Base-by-base conservation (phyloP, 1,140 invertebrate species). In the Heterodera schachtii region DNA sequence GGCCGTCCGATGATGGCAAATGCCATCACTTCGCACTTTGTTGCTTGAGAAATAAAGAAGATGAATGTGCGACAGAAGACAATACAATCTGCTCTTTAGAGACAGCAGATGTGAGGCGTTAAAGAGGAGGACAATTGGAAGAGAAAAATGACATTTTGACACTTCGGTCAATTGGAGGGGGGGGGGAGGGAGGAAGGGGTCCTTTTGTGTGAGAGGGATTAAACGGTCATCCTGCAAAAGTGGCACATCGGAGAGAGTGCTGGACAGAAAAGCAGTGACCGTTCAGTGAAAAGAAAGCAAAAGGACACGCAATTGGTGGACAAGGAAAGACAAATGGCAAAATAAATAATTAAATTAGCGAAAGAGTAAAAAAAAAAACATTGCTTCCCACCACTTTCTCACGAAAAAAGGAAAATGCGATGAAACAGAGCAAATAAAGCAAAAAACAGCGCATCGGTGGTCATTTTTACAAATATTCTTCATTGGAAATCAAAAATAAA, bases 161-260 rank as follows among this genome's bases (percentile, higher is more conserved):
- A 64, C 57, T 64, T 64, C 57, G 19, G 57, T 64, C 57, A 64
- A 64, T 64, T 64, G 11, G 57, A 0, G 11, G 16, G 57, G 16
- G 16, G 57, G 57, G 16, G 16, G 31, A 31, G 57, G 8, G 57
- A 60, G 57, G 74, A 21, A 78, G 13, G 43, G 13, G 41, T 19
- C 64, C n/a, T 5, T 79, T 76, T 74, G 60, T 21, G 6, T 78
- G 31, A 16, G 6, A 21, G 44, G 41, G 74, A 74, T 60, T 44
- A 46, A 75, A 78, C 75, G 64, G 4, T 79, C 57, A 64, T 64
- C n/a, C n/a, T 19, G 49, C 78, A 79, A 43, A 41, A 71, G 41
- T 71, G 41, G 19, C 69, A 11, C 41, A 71, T 6, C 19, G 31
- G 8, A 71, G 9, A 21, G 19, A 46, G 69, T 13, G 43, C 31